phyloP scores from a whole-genome alignment of 1,140 invertebrate species.

The Leptinotarsa defecta region DNA sequence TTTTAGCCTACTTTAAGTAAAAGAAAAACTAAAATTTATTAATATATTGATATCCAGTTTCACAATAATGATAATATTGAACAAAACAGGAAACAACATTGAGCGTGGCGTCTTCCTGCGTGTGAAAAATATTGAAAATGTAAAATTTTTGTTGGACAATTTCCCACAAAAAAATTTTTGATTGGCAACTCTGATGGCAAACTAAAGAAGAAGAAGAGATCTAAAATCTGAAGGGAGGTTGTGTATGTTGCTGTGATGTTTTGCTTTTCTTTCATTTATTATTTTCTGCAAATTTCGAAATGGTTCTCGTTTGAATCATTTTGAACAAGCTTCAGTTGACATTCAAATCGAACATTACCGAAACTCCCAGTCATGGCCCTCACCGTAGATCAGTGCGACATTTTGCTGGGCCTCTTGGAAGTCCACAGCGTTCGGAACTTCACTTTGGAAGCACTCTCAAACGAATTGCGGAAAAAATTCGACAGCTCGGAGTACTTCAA shows the following conservation, averaged over 20 bases:
- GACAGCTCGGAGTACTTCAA: constrained; percentile 78
- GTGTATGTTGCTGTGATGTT: background rate
- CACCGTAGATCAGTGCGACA: constrained; percentile 50
- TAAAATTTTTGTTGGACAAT: no score
- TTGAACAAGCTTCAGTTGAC: background rate
- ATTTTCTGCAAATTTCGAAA: background rate
- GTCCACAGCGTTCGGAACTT: constrained; percentile 68
- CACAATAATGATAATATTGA: no score
- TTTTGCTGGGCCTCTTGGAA: constrained; percentile 61
- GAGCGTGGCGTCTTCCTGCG: no score
- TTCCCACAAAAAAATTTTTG: no score
- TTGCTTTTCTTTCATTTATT: background rate
- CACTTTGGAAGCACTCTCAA: constrained; percentile 67
- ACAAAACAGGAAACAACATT: no score
- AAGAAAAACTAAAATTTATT: no score
- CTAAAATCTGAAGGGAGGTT: no score
- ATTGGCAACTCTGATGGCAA: no score
- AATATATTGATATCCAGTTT: no score
- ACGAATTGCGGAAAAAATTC: constrained; percentile 76
- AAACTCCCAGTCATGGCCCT: constrained; percentile 44
- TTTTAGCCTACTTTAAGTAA: no score
- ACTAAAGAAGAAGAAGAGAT: no score
- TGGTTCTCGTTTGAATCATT: background rate
- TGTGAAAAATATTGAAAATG: no score
- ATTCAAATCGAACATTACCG: background rate